Conservation (phyloP, 2,113 vertebrate genomes). For the Elachura formosa region DNA sequence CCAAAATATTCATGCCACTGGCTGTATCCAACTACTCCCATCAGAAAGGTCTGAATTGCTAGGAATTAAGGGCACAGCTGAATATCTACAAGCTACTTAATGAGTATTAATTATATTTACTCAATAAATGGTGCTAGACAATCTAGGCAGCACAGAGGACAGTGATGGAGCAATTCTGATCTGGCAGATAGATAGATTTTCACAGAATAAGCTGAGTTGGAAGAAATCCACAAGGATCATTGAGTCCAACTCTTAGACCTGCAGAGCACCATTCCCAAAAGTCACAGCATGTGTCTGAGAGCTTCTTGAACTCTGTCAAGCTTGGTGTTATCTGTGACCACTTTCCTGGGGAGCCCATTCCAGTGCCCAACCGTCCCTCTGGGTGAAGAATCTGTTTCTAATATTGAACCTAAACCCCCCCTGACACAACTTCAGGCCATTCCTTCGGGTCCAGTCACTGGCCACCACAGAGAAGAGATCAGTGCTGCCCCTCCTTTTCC, state of each 20-base stretch:
- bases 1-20: not conserved
- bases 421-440: not conserved
- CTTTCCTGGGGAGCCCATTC: not conserved
- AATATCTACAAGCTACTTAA: not conserved
- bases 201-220: not conserved
- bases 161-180: not conserved
- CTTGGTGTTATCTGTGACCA: not conserved
- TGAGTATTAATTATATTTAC: not conserved
- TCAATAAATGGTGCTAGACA: not conserved
- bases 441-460: accelerated
- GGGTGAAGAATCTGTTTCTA: not conserved
- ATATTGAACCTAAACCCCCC: not conserved
- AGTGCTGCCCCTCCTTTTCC: not conserved
- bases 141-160: not conserved
- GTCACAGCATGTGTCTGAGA: not conserved
- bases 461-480: not conserved
- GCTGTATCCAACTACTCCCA: not conserved
- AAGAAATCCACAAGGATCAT: not conserved
- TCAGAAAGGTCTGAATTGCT: not conserved
- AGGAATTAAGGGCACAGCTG: not conserved
- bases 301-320: not conserved
- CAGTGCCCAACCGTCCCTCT: not conserved
- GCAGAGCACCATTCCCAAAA: not conserved
- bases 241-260: not conserved
- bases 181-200: not conserved